A percentile compares a stretch with the other conserved stretches of the same genome.
phyloP scores from a whole-genome alignment of 2,797 vertebrate genomes.

The Cephalopachus bancanus region DNA sequence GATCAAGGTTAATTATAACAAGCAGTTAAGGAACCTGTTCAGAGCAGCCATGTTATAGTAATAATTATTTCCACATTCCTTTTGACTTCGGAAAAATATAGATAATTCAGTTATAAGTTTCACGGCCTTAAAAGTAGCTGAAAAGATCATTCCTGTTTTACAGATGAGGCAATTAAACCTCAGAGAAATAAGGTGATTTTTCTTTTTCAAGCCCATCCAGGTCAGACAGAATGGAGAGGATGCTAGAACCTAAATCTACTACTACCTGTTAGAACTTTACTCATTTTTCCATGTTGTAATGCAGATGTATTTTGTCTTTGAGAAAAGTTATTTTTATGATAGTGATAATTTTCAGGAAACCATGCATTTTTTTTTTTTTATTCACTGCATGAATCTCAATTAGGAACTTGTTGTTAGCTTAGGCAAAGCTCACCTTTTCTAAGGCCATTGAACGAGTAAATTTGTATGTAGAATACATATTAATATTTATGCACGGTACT shows the following conservation, averaged over 20 bases:
- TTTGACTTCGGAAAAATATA: slow-evolving; percentile 2
- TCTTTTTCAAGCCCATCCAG: neutral
- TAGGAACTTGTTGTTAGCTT: neutral
- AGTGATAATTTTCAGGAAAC: neutral
- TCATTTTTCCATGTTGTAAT: neutral
- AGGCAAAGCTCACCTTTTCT: neutral
- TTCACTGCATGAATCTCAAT: neutral
- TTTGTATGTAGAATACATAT: neutral
- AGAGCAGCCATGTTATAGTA: neutral
- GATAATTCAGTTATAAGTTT: neutral
- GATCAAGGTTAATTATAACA: neutral
- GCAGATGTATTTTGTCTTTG: neutral
- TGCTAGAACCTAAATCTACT: neutral
- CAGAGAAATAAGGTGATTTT: slow-evolving; percentile 1
- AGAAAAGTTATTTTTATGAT: neutral
- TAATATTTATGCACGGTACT: neutral
- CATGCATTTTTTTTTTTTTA: neutral
- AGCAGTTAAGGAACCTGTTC: neutral
- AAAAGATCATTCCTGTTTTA: slow-evolving; percentile 42
- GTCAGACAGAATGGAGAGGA: neutral
- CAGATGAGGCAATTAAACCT: neutral
- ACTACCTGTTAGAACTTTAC: neutral
- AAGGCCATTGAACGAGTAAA: slow-evolving; percentile 5
- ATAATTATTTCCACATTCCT: neutral
- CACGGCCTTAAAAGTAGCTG: slow-evolving; percentile 1